A percentile compares a stretch with the other conserved stretches of the same genome.
Conservation (phyloP, 2,113 vertebrate genomes). For the Fulmarus glacialis region DNA sequence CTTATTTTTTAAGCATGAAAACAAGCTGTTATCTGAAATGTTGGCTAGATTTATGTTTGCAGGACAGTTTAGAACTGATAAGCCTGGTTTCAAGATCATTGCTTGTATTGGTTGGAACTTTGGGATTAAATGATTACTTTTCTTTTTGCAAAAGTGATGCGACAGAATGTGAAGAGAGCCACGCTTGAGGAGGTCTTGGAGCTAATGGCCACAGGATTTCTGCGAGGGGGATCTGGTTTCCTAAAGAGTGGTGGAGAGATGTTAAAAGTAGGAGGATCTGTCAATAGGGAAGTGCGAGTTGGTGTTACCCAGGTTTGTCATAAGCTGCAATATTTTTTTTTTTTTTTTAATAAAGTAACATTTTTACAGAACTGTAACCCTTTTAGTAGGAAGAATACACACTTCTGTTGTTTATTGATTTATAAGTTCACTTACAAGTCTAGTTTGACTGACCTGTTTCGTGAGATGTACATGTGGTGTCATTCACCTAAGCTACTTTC, state of each 20-base stretch:
- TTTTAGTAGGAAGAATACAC: neutral
- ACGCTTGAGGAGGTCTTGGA: conserved; percentile 96
- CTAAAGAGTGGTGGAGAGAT: conserved; percentile 98
- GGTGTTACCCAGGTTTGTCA: conserved; percentile 94
- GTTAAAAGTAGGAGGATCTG: conserved; percentile 95
- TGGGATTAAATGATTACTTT: neutral
- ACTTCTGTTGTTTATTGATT: neutral
- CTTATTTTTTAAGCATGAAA: neutral
- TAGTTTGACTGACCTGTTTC: neutral
- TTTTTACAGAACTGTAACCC: neutral
- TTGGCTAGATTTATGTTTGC: neutral
- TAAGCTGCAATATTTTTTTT: neutral
- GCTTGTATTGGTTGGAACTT: neutral
- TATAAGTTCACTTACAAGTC: neutral
- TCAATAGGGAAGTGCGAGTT: conserved; percentile 97
- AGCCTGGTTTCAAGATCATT: neutral
- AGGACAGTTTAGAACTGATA: neutral
- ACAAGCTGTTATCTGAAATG: neutral
- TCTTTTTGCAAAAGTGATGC: conserved; percentile 86
- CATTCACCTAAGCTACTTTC: neutral
- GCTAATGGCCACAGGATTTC: conserved; percentile 95
- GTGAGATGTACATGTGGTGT: neutral
- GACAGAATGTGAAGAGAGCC: conserved; percentile 96
- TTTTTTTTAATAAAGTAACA: neutral
- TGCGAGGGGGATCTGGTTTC: conserved; percentile 96